A percentile compares a stretch with the other conserved stretches of the same genome.
Conservation (phyloP, 2,113 vertebrate genomes). For the Mellivora capensis region DNA sequence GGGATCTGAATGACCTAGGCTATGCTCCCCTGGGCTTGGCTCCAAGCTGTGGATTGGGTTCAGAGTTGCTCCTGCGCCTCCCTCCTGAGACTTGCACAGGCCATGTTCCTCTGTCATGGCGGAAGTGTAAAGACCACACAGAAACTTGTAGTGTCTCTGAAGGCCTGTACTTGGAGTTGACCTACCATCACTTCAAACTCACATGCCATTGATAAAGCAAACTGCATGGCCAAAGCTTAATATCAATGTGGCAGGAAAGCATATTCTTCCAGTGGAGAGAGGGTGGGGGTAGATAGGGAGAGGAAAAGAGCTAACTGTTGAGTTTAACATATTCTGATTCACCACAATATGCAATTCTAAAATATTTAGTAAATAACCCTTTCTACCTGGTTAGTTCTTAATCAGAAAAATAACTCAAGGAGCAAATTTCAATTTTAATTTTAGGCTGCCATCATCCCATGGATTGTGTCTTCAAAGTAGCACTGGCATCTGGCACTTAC, state of each 20-base stretch:
- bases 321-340: not conserved
- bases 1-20: not conserved
- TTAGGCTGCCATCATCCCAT: not conserved
- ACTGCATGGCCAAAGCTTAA: not conserved
- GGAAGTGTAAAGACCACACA: not conserved
- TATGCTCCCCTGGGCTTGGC: not conserved
- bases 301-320: not conserved
- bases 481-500: not conserved
- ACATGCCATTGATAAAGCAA: not conserved
- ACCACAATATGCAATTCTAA: not conserved
- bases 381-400: not conserved
- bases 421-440: constrained; percentile 9
- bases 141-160: not conserved
- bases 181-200: not conserved
- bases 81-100: not conserved
- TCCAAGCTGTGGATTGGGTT: not conserved
- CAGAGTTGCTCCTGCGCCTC: not conserved
- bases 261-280: not conserved
- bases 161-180: not conserved
- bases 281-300: not conserved
- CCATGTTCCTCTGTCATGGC: not conserved
- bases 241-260: not conserved
- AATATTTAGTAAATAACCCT: not conserved
- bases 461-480: not conserved
- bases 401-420: not conserved